These are phyloP conservation scores for Trialeurodes vaporariorum DNA, from an alignment of 1,140 invertebrate genomes.

Conservation along the genomic window DNA sequence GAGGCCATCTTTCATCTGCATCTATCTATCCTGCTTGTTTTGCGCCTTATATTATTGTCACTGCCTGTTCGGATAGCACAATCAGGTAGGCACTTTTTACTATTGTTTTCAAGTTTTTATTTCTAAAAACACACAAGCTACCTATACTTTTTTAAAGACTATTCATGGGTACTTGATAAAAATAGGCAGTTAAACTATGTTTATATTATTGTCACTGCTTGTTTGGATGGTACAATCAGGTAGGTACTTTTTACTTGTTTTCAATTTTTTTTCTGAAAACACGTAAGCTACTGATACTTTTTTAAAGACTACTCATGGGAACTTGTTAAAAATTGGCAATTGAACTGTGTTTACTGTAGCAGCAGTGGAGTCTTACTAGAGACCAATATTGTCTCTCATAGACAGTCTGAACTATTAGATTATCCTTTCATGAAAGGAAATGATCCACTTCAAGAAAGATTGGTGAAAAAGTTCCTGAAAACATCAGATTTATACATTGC, in stretches of 20 bases:
- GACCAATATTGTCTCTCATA: no score
- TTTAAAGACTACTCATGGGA: no score
- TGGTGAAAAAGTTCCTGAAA: no score
- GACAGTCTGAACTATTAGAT: no score
- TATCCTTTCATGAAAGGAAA: no score
- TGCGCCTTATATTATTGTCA: conserved; percentile 89
- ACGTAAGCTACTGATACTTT: conserved; percentile 13
- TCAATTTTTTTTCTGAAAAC: conserved; percentile 20
- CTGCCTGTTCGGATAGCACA: conserved; percentile 81
- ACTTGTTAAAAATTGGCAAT: no score
- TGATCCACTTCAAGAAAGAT: no score
- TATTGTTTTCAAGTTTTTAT: not conserved
- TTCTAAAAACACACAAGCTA: conserved; percentile 24
- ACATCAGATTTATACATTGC: no score
- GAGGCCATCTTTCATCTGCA: conserved; percentile 93
- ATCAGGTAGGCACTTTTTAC: conserved; percentile 36
- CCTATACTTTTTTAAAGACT: conserved; percentile 6
- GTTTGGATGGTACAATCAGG: conserved; percentile 68
- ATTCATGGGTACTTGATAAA: no score
- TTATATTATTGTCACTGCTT: conserved; percentile 88
- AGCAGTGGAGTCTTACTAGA: no score
- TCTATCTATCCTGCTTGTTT: conserved; percentile 97
- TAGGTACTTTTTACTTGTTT: conserved; percentile 22
- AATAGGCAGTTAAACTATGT: no score
- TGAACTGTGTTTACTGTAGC: no score